Percentiles rank a stretch among this genome's conserved stretches.
These are phyloP conservation scores for Ophion ventricosus DNA, from an alignment of 2,888 invertebrate genomes.

Conservation along the genomic window DNA sequence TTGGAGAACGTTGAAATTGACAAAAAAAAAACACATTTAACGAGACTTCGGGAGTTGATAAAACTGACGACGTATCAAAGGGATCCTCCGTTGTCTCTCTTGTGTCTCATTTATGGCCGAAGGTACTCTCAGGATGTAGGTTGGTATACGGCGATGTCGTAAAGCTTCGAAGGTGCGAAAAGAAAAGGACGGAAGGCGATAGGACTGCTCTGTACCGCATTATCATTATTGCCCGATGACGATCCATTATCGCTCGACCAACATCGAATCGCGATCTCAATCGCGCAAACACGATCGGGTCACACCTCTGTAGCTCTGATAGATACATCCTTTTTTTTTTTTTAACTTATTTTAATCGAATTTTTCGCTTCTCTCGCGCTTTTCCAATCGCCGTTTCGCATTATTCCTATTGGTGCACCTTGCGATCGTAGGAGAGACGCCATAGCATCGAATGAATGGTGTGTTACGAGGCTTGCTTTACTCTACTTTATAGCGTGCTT, in stretches of 20 bases:
- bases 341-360: background rate
- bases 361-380: background rate
- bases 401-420: conserved; percentile 56
- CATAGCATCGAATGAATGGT: conserved; percentile 44
- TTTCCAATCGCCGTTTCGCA: conserved; percentile 19
- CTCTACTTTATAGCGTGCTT: conserved; percentile 62
- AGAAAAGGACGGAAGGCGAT: background rate
- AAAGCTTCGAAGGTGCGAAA: background rate
- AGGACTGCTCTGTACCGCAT: background rate
- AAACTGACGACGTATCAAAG: background rate
- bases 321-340: conserved; percentile 9
- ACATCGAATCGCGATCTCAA: conserved; percentile 20
- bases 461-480: conserved; percentile 46
- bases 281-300: conserved; percentile 12
- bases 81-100: background rate
- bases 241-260: conserved; percentile 44
- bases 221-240: background rate
- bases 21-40: too few species aligned
- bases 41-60: background rate
- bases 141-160: background rate
- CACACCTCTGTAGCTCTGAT: conserved; percentile 9
- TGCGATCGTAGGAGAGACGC: conserved; percentile 51
- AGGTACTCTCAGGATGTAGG: background rate
- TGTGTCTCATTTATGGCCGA: background rate
- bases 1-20: too few species aligned